phyloP scores from a whole-genome alignment of 2,113 vertebrate genomes.

The Lichenostomus cassidix region DNA sequence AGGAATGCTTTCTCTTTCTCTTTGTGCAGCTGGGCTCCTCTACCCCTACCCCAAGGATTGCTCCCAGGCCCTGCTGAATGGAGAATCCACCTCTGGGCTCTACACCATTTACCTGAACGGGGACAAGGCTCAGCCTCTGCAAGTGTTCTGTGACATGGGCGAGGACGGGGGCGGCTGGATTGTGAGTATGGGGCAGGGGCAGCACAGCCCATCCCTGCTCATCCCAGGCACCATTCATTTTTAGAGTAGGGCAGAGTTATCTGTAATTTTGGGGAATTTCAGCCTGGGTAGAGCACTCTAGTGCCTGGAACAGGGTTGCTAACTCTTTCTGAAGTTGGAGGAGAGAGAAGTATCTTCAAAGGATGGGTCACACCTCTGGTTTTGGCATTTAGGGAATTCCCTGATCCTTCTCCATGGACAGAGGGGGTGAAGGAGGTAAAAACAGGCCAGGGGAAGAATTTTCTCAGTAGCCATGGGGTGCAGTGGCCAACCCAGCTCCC shows the following conservation, averaged over 20 bases:
- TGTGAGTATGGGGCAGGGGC: constrained; percentile 76
- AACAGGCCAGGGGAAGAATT: background rate
- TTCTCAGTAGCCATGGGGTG: rapidly evolving
- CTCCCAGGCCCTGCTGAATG: constrained; percentile 92
- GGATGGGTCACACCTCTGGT: too few species aligned
- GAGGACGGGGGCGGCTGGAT: constrained; percentile 96
- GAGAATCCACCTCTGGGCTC: constrained; percentile 85
- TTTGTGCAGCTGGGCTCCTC: constrained; percentile 83
- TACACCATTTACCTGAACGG: constrained; percentile 90
- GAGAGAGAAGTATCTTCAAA: background rate
- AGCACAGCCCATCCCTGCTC: background rate
- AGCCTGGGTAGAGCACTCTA: rapidly evolving
- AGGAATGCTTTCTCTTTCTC: background rate
- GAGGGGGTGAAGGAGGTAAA: background rate
- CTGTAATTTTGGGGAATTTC: background rate
- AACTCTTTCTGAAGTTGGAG: background rate
- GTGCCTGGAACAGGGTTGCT: background rate
- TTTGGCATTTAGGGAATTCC: background rate
- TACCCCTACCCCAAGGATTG: constrained; percentile 92
- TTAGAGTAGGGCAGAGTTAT: background rate
- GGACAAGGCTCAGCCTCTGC: constrained; percentile 83
- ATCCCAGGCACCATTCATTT: rapidly evolving
- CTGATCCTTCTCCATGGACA: background rate
- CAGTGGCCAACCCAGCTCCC: background rate
- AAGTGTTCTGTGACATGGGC: constrained; percentile 95